Base-by-base conservation (phyloP, 2,797 vertebrate genomes). In the Phataginus tricuspis region DNA sequence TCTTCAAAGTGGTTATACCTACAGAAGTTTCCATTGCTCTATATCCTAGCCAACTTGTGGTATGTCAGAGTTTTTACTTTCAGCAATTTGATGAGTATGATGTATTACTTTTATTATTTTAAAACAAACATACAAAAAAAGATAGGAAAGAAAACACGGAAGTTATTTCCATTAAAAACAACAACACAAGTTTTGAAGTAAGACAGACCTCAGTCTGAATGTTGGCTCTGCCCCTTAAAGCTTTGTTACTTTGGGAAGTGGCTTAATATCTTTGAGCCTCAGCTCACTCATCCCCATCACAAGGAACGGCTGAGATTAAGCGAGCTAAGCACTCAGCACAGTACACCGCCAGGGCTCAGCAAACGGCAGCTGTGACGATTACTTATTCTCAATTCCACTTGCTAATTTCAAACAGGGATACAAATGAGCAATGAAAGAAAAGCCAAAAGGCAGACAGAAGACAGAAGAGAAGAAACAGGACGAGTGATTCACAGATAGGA, bases 391-490 rank as follows among this genome's bases (percentile, higher is more conserved):
- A 55, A 31, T 27, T 80, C 93, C 37, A 66, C 53, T 83, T 83
- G 96, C 68, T 90, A 78, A 88, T 82, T 86, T 90, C 90, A 86
- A 86, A 51, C 21, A 80, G 75, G 49, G 74, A 93, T 59, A 92
- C 64, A 61, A 77, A 94, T 11, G 15, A 91, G 72, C 72, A 75
- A 86, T 25, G 83, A 80, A 55, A 74, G 92, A 78, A 94, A 85
- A 87, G 74, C 77, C 86, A 83, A 68, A 92, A 86, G 86, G 86
- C 61, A 87, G 63, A 39, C 82, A 61, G 64, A 82, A 93, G 89
- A 71, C 63, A 83, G 91, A 59, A 49, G 95, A 78, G 79, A 64
- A 51, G 63, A 90, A 93, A 57, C 39, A 66, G 90, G 63, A 82
- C 0, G 4, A 51, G 51, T 53, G 31, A 91, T 29, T 83, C 77